Conservation (phyloP, 2,113 vertebrate species). For the Engystomops pustulosus region DNA sequence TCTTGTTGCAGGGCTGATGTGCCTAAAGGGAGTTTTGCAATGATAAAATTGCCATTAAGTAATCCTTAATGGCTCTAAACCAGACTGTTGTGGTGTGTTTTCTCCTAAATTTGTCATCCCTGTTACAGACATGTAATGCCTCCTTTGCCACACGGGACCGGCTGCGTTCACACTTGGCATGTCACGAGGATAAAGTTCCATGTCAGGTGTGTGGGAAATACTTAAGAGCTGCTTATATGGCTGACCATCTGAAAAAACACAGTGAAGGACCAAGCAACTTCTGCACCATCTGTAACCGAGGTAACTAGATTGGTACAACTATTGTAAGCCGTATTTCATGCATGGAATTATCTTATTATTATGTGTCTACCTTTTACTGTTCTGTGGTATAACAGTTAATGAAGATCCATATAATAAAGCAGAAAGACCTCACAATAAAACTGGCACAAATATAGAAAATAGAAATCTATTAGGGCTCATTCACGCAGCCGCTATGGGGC, state of each 20-base stretch:
- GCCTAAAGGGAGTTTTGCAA: neutral
- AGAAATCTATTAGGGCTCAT: too few species aligned
- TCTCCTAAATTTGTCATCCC: slow-evolving; percentile 1
- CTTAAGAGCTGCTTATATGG: slow-evolving; percentile 95
- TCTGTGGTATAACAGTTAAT: neutral
- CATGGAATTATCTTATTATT: neutral
- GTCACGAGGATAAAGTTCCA: slow-evolving; percentile 98
- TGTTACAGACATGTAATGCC: slow-evolving; percentile 93
- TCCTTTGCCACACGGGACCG: slow-evolving; percentile 98
- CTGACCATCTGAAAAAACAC: slow-evolving; percentile 98
- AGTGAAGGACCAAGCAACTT: slow-evolving; percentile 98
- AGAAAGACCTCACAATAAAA: neutral
- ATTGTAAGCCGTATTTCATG: neutral
- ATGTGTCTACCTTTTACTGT: neutral
- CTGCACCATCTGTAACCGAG: slow-evolving; percentile 99
- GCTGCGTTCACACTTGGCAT: slow-evolving; percentile 95
- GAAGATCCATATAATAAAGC: neutral
- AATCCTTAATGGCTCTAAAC: too few species aligned
- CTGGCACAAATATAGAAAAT: neutral
- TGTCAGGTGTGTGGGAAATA: slow-evolving; percentile 99
- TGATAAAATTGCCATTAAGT: neutral
- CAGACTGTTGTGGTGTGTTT: too few species aligned
- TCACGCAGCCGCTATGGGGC: too few species aligned
- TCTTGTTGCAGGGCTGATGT: neutral
- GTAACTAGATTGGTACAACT: slow-evolving; percentile 69